Evolutionary conservation across 2,113 vertebrate species (phyloP).

Genomic region (Cryptomyrus ogoouensis): DNA sequence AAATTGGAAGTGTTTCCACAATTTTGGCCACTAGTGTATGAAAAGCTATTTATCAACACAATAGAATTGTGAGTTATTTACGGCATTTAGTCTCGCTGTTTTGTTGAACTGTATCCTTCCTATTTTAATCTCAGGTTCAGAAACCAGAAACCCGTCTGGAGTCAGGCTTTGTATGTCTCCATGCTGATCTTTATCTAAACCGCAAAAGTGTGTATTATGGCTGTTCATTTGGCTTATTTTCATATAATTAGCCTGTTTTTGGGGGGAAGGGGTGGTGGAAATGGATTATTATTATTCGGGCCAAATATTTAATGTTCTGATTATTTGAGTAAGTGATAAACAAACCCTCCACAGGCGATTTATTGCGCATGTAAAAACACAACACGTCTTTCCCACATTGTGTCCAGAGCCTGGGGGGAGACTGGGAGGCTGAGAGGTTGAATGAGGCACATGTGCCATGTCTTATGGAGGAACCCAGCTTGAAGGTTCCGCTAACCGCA

Average conservation of each 20-base stretch:
- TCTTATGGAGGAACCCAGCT: not conserved
- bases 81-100: not conserved
- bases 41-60: not conserved
- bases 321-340: slow-evolving; percentile 65
- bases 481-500: not conserved
- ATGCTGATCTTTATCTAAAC: slow-evolving; percentile 44
- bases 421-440: too few species aligned
- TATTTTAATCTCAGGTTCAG: slow-evolving; percentile 18
- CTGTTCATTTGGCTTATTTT: slow-evolving; percentile 54
- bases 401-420: slow-evolving; percentile 42
- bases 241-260: slow-evolving; percentile 48
- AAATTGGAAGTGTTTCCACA: not conserved
- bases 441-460: not conserved
- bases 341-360: slow-evolving; percentile 61
- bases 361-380: slow-evolving; percentile 61
- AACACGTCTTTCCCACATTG: slow-evolving; percentile 60
- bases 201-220: slow-evolving; percentile 43
- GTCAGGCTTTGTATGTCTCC: slow-evolving; percentile 33
- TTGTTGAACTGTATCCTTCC: slow-evolving; percentile 21
- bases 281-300: slow-evolving; percentile 60
- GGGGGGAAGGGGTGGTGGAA: slow-evolving; percentile 37
- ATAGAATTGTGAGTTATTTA: too few species aligned
- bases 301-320: slow-evolving; percentile 72
- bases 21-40: not conserved
- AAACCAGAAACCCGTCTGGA: slow-evolving; percentile 29